Evolutionary conservation across 2,888 invertebrate genomes (phyloP), one percentile per base, ranked within the genome.

Genomic region (Acleris laterana): DNA sequence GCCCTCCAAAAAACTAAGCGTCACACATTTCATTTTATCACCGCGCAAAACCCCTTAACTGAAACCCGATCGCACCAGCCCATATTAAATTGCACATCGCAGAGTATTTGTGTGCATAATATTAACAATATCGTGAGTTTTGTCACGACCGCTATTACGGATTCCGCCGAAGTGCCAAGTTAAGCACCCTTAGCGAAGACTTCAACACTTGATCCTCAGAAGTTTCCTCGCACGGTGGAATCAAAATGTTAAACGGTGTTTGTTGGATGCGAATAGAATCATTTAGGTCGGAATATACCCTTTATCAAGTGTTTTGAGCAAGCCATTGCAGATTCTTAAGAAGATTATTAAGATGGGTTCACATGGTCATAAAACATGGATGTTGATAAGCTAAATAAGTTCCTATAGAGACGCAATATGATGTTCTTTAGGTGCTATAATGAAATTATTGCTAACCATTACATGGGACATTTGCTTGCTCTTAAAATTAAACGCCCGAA

Each of bases 81-180:
- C 46, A 59, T 67, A 68, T 71, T 63, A 69, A 62, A 68, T 68
- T 63, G 58, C 16, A 49, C 51, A 50, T 58, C 44, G 52, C 59
- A 59, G 44, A 55, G 59, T 68, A 70, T 70, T 72, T 71, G 70
- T 70, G 69, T 73, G 72, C 73, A 73, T 72, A 74, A 73, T 79
- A 79, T 78, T 73, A 73, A 71, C 72, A 74, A 74, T 80, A 86
- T 88, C 80, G 74, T 70, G 73, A 87, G 82, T 88, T 84, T 77
- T 74, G 82, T 88, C 88, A 88, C 88, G 88, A 80, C 72, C 80
- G 28, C 79, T 74, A 89, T 89, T 88, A 83, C 78, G 77, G 81
- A 89, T 89, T 88, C 89, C 69, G 78, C 68, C 69, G 78, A 79
- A 82, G 85, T 87, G 75, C 78, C 78, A 77, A 75, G 78, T 83